phyloP scores from a whole-genome alignment of 2,113 vertebrate genomes.

The Barbus barbus region DNA sequence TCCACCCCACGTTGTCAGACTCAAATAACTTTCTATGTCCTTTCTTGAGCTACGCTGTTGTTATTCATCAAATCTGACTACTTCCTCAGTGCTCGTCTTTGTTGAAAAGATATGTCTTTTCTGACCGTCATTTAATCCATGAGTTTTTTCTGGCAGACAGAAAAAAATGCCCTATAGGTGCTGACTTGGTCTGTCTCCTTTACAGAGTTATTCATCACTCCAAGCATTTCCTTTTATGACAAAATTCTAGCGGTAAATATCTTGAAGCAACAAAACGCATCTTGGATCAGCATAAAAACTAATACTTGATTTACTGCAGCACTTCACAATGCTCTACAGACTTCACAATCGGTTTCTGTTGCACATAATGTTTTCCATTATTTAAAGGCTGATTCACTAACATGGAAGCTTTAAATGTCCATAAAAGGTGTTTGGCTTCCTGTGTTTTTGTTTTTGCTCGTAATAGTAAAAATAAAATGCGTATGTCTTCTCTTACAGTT shows the following conservation, averaged over 20 bases:
- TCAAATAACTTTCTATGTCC: background rate
- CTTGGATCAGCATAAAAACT: conserved; percentile 40
- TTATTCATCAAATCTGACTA: conserved; percentile 26
- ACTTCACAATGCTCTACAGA: background rate
- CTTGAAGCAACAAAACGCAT: background rate
- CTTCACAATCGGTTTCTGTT: background rate
- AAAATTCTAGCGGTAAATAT: conserved; percentile 22
- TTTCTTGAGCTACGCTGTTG: conserved; percentile 35
- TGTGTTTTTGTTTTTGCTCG: conserved; percentile 46
- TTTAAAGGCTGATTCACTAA: too few species aligned
- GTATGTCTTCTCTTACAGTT: conserved; percentile 34
- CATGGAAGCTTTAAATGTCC: conserved; percentile 50
- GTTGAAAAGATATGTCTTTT: conserved; percentile 39
- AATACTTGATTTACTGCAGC: conserved; percentile 6
- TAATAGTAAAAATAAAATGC: conserved; percentile 46
- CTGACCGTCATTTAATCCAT: conserved; percentile 37
- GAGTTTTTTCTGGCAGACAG: conserved; percentile 29
- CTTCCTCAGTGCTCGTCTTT: conserved; percentile 25
- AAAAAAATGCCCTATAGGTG: conserved; percentile 38
- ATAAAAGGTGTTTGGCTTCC: conserved; percentile 51
- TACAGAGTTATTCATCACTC: conserved; percentile 38
- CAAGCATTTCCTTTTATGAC: conserved; percentile 32
- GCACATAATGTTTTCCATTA: too few species aligned
- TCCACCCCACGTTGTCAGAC: background rate
- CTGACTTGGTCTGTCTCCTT: conserved; percentile 40